Evolutionary conservation across 2,113 vertebrate species (phyloP).

Genomic region (Aythya baeri): DNA sequence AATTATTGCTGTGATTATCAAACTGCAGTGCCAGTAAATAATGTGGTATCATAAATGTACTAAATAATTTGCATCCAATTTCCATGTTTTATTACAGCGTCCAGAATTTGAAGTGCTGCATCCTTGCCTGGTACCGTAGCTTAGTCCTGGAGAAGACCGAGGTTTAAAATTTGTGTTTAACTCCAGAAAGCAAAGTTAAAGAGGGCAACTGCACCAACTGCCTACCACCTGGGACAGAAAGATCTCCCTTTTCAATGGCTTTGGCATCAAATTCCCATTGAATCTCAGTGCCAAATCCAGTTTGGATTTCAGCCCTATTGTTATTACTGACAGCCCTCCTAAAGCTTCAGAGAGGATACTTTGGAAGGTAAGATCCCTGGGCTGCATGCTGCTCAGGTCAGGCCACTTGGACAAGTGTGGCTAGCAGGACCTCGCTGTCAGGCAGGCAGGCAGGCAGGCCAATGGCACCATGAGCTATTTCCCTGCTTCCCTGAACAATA

Average conservation of each 20-base stretch:
- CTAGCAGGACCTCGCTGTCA: neutral
- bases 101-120: constrained; percentile 10
- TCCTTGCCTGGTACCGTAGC: neutral
- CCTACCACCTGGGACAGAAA: neutral
- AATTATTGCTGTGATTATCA: constrained; percentile 37
- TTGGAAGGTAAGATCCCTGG: neutral
- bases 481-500: neutral
- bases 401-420: neutral
- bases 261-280: neutral
- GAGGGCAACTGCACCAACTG: neutral
- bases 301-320: neutral
- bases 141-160: neutral
- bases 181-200: neutral
- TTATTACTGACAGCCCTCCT: neutral
- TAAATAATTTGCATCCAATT: constrained; percentile 46
- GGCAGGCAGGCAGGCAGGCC: neutral
- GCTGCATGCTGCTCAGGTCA: neutral
- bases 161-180: neutral
- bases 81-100: neutral
- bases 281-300: neutral
- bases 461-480: neutral
- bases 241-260: neutral
- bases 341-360: neutral
- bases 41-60: neutral
- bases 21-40: constrained; percentile 41